Percentiles rank a stretch among this genome's conserved stretches.
Conservation (phyloP, 2,113 vertebrate species). For the Apus apus region DNA sequence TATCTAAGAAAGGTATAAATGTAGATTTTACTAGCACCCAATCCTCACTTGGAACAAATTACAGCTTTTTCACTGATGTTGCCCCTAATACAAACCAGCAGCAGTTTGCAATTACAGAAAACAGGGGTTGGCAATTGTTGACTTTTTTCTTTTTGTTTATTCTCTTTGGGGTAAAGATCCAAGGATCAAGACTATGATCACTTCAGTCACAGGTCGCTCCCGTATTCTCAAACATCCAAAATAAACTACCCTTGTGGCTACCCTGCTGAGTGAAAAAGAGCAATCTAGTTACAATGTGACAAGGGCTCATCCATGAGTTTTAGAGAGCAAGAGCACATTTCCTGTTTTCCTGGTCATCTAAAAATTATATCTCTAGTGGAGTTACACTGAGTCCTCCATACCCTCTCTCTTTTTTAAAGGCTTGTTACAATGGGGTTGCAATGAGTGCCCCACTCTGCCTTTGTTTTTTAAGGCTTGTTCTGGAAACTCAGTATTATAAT, state of each 20-base stretch:
- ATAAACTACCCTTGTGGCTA: background rate
- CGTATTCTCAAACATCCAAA: background rate
- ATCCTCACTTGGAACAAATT: background rate
- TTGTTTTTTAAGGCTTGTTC: background rate
- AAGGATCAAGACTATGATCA: background rate
- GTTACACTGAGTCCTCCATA: background rate
- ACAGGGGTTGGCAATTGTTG: background rate
- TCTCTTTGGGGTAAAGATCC: background rate
- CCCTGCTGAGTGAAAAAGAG: background rate
- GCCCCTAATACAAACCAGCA: background rate
- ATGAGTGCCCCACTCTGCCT: background rate
- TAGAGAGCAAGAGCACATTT: background rate
- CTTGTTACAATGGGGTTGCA: background rate
- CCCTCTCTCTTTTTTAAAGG: background rate
- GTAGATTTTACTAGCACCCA: background rate
- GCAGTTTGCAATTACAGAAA: background rate
- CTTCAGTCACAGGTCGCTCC: too few species aligned
- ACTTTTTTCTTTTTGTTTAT: background rate
- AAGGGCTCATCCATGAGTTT: background rate
- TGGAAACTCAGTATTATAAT: background rate
- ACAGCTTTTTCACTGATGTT: background rate
- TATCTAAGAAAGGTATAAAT: background rate
- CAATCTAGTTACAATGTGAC: background rate
- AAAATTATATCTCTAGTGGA: background rate
- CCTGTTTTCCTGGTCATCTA: background rate